These are phyloP conservation scores for Hormaphis cornu DNA, from an alignment of 1,140 invertebrate species.

Conservation along the genomic window DNA sequence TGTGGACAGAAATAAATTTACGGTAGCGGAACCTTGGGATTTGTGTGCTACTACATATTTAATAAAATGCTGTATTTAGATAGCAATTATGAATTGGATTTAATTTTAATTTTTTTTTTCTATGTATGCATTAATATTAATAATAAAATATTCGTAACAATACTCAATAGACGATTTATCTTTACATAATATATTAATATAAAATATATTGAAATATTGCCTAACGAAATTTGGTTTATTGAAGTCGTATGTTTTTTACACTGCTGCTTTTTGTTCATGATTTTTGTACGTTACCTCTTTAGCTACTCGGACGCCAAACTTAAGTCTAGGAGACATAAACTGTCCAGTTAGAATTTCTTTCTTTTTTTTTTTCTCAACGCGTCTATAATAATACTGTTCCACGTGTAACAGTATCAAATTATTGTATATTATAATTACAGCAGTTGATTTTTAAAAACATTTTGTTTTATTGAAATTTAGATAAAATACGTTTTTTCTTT, in stretches of 20 bases:
- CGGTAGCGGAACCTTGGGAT: conserved; percentile 24
- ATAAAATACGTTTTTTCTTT: too few relatives aligned
- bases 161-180: conserved; percentile 15
- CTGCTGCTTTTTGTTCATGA: conserved; percentile 9
- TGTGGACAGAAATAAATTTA: conserved; percentile 28
- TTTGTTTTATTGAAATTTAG: too few relatives aligned
- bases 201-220: conserved; percentile 24
- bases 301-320: too few relatives aligned
- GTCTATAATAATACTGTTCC: too few relatives aligned
- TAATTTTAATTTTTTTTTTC: neutral
- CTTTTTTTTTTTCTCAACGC: too few relatives aligned
- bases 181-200: conserved; percentile 15
- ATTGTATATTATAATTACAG: too few relatives aligned
- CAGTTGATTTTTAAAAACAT: too few relatives aligned
- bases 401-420: too few relatives aligned
- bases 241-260: conserved; percentile 24
- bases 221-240: conserved; percentile 19
- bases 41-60: conserved; percentile 24
- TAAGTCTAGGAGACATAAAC: too few relatives aligned
- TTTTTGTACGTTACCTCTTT: neutral
- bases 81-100: conserved; percentile 2
- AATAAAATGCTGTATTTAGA: conserved; percentile 12
- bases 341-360: too few relatives aligned
- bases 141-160: conserved; percentile 7
- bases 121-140: conserved; percentile 20